A percentile compares a stretch with the other conserved stretches of the same genome.
Evolutionary conservation across 2,888 invertebrate species (phyloP).

Genomic region (Pammene aurita): DNA sequence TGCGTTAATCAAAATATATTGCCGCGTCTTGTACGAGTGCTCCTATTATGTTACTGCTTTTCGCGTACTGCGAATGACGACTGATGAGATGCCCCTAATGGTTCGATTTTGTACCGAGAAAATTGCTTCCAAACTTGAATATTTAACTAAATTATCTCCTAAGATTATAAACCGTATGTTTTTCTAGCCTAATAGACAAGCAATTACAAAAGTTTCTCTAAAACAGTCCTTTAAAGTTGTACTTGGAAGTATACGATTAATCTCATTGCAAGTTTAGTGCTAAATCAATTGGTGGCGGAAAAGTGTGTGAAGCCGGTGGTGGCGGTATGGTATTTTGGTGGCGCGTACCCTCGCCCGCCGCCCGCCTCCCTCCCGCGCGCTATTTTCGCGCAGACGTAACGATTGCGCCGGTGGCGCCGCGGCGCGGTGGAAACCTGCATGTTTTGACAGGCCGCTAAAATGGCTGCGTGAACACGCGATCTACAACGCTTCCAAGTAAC

Average conservation of each 20-base stretch:
- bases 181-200: constrained; percentile 21
- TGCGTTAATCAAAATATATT: constrained; percentile 69
- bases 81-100: constrained; percentile 37
- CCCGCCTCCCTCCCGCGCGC: constrained; percentile 50
- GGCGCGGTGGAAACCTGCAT: constrained; percentile 63
- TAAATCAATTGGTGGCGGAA: constrained; percentile 72
- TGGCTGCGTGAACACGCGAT: constrained; percentile 81
- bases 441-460: constrained; percentile 78
- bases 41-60: constrained; percentile 51
- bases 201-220: constrained; percentile 29
- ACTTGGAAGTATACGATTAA: constrained; percentile 66
- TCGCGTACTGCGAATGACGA: constrained; percentile 36
- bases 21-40: constrained; percentile 54
- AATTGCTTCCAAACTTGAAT: constrained; percentile 39
- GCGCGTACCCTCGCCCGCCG: constrained; percentile 48
- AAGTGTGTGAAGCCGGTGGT: constrained; percentile 59
- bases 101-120: constrained; percentile 31
- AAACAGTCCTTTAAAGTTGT: constrained; percentile 36
- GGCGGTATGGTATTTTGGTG: constrained; percentile 44
- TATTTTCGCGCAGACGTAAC: constrained; percentile 78
- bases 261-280: constrained; percentile 76
- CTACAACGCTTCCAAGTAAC: constrained; percentile 67
- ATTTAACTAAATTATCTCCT: constrained; percentile 37
- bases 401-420: constrained; percentile 67
- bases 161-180: constrained; percentile 26